phyloP scores from a whole-genome alignment of 2,888 invertebrate genomes.

The Icerya purchasi region DNA sequence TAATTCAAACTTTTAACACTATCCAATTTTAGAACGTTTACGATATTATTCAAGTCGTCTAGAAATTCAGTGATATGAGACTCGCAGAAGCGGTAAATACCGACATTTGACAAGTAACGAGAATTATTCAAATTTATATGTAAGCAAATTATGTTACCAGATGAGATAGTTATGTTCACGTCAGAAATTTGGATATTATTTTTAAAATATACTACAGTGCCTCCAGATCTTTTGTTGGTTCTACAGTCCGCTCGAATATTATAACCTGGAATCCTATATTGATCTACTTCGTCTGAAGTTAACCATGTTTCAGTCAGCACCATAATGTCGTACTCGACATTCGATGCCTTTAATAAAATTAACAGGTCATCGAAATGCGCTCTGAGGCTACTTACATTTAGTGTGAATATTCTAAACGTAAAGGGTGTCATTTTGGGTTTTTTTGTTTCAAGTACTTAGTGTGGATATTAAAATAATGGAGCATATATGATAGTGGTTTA shows the following conservation, averaged over 20 bases:
- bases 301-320: neutral
- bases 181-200: neutral
- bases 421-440: neutral
- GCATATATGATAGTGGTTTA: no score
- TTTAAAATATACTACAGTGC: neutral
- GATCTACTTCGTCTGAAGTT: neutral
- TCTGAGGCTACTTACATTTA: neutral
- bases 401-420: neutral
- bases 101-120: neutral
- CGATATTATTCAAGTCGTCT: neutral
- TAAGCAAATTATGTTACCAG: neutral
- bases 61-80: neutral
- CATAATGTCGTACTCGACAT: neutral
- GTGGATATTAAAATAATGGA: no score
- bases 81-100: neutral
- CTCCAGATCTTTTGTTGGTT: neutral
- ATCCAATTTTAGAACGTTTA: neutral
- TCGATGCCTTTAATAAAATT: neutral
- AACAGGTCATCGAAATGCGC: neutral
- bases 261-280: neutral
- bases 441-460: no score
- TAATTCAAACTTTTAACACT: neutral
- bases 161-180: neutral
- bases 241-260: neutral
- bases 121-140: neutral